Base-by-base conservation (phyloP, 92 coral and sea anemone genomes). In the Metridium senile region DNA sequence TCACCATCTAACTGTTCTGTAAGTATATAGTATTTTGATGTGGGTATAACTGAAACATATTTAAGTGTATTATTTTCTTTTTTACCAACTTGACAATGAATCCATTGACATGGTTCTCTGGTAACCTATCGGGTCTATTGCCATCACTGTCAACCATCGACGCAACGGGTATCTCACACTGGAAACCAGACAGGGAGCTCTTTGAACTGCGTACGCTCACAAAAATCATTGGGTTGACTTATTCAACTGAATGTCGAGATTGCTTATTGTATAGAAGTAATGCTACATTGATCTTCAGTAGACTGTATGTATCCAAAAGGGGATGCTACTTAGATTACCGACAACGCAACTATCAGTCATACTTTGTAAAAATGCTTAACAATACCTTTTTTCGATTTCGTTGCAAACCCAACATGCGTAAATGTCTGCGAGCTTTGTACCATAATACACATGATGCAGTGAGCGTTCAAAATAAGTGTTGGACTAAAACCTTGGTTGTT, bases 121-220 rank as follows among this genome's bases (percentile, higher is more conserved):
- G 75, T 30, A 78, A 59, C 29, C 72, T 75, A 4, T 21, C 54
- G 6, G 53, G n/a, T 21, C 52, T 61, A 13, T 19, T 83, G 10
- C 77, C 78, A 45, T 70, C 35, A 20, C 67, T 83, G 0, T 43
- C 52, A 68, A 33, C 58, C 32, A 61, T 83, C 11, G 73, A 76
- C 31, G 61, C 59, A 6, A 70, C 78, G 32, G 77, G 77, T 22
- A 83, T 75, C 39, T 16, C 26, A 26, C 26, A 62, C 22, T 76
- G 82, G 87, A 76, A 68, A 58, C 87, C 87, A 35, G 66, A 75
- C 63, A 71, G 70, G 71, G 29, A 43, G 39, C 32, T 76, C 1
- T 30, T 83, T 9, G 27, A 69, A 11, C 43, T 83, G 77, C 87
- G 76, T 66, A 76, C 45, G 77, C 87, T 83, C 73, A 75, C 31